Evolutionary conservation across 2,888 invertebrate genomes (phyloP), one percentile per base, ranked within the genome.

Genomic region (Aradus depressus): DNA sequence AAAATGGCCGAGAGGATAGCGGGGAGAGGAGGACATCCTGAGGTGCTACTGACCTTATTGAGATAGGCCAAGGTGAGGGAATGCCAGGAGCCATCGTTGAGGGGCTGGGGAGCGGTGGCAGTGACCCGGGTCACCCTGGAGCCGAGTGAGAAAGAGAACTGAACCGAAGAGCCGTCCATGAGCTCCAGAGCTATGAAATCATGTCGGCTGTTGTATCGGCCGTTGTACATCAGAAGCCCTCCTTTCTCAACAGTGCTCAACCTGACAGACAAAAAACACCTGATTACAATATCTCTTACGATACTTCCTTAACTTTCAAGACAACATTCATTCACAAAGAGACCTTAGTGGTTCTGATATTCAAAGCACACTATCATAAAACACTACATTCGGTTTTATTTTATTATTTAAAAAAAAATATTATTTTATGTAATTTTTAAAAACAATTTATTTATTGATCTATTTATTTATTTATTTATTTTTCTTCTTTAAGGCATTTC

Each of bases 181-280:
- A 92, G 76, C 69, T 95, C 93, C 37, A 96, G 68, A 0, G 93
- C 85, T 16, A 96, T 75, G 65, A 93, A 96, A 69, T 96, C 96
- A 64, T 95, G 92, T 1, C 84, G 76, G 65, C 93, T 92, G 67
- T 95, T 95, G 70, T 93, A 96, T 0, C 96, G 78, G 0, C 96
- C 96, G 67, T 96, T 96, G 73, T 96, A 96, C 0, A 96, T 72
- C 0, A 96, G 70, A 0, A 96, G 69, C 0, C 91, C 95, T 59
- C 90, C 83, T 5, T 79, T 75, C 16, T 80, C 73, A 58, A 88
- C 84, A 0, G 93, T 95, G 2, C 93, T 87, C 68, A 96, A 95
- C 60, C 84, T 83, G 65, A n/a, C 62, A 47, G 16, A 48, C 34
- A 51, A 54, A 10, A 37, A 37, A 14, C 16, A 21, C 26, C 6